These are phyloP conservation scores for Halocynthia aurantium DNA, from an alignment of 23 tunicate genomes.

Conservation along the genomic window DNA sequence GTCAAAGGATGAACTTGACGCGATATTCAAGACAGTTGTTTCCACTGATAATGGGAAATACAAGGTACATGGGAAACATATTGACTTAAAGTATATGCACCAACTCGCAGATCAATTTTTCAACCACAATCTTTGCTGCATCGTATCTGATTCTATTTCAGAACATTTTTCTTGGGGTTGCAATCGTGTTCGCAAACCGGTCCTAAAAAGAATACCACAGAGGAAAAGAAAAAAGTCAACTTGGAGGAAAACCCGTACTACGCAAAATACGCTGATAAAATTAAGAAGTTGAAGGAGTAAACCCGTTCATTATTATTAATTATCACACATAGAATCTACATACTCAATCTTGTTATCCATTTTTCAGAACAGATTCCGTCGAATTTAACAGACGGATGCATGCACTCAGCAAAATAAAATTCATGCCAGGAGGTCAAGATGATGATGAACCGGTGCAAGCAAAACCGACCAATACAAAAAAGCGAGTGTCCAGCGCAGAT, in stretches of 20 bases:
- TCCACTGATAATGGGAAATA: conserved; percentile 17
- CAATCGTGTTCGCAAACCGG: not conserved
- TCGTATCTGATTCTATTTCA: not conserved
- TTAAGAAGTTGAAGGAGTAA: conserved; percentile 45
- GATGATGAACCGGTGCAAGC: not conserved
- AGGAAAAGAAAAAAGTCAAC: conserved; percentile 12
- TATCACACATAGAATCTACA: not conserved
- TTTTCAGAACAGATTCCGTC: conserved; percentile 36
- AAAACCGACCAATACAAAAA: not conserved
- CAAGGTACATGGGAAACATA: not conserved
- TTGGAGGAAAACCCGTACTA: conserved; percentile 64
- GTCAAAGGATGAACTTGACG: conserved; percentile 7
- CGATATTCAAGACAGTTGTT: conserved; percentile 14
- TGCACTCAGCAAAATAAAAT: conserved; percentile 10
- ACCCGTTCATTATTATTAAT: not conserved
- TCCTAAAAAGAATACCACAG: not conserved
- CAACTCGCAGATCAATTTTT: too few species aligned
- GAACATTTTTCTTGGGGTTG: not conserved
- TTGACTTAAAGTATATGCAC: too few species aligned
- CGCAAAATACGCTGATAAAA: conserved; percentile 72
- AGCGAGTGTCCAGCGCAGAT: not conserved
- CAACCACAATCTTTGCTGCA: too few species aligned
- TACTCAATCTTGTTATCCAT: not conserved
- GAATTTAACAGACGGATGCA: conserved; percentile 48
- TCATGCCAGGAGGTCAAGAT: not conserved